phyloP scores from a whole-genome alignment of 2,888 invertebrate genomes.

The Sphinx pinastri region DNA sequence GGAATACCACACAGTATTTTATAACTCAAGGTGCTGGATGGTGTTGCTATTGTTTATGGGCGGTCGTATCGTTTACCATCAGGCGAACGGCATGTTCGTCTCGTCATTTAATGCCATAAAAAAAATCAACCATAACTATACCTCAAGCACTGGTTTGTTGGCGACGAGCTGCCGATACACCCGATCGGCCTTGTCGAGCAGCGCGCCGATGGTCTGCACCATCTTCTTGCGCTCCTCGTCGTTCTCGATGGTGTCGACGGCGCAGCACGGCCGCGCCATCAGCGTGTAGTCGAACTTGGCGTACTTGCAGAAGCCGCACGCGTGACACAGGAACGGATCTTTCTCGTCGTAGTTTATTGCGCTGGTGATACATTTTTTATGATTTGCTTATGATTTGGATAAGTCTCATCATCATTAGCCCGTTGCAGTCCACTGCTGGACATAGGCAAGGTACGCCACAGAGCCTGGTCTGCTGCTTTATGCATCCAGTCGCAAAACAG shows the following conservation, averaged over 20 bases:
- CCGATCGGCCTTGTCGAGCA: constrained; percentile 97
- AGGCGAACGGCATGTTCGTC: no score
- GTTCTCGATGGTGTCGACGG: constrained; percentile 98
- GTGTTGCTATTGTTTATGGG: no score
- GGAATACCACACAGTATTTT: no score
- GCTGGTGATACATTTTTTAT: constrained; percentile 66
- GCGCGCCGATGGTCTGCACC: constrained; percentile 93
- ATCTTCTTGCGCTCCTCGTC: constrained; percentile 98
- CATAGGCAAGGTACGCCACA: no score
- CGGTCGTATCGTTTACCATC: no score
- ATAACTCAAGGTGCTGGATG: no score
- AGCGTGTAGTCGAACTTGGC: constrained; percentile 99
- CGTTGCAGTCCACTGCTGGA: no score
- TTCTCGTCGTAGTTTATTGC: constrained; percentile 99
- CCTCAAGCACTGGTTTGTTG: constrained; percentile 95
- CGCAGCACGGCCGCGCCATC: constrained; percentile 95
- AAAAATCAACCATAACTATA: constrained; percentile 44
- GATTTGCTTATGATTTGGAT: neutral
- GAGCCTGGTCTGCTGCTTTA: no score
- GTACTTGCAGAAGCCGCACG: constrained; percentile 99
- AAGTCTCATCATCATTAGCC: no score
- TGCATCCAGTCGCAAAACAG: no score
- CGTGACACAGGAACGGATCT: constrained; percentile 99
- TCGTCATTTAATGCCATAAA: no score
- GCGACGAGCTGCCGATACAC: constrained; percentile 95